Percentiles rank a stretch among this genome's conserved stretches.
Conservation (phyloP, 2,113 vertebrate species). For the Microcebus tavaratra region DNA sequence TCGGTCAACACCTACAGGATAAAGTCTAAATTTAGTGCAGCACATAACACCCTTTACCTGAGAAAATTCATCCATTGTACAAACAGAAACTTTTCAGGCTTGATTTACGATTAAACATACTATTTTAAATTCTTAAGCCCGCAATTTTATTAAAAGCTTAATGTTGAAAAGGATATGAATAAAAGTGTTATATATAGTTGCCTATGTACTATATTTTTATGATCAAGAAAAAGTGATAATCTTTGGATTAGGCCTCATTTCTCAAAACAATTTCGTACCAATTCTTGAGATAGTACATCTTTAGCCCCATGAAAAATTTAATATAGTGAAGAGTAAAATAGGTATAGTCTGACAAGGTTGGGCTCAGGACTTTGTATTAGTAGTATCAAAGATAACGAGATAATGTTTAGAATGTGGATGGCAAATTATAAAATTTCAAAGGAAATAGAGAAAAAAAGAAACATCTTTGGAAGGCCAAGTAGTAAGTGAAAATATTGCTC, state of each 20-base stretch:
- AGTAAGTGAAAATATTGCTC: neutral
- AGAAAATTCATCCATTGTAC: neutral
- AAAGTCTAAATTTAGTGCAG: neutral
- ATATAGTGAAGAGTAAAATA: neutral
- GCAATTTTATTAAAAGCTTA: neutral
- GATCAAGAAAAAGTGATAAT: neutral
- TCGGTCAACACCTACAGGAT: neutral
- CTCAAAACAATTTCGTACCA: neutral
- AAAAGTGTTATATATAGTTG: neutral
- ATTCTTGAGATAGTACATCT: neutral
- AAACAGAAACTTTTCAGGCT: neutral
- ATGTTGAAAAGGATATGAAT: neutral
- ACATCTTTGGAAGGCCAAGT: neutral
- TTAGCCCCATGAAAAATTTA: neutral
- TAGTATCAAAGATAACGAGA: neutral
- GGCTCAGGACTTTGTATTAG: neutral
- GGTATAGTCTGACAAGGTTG: neutral
- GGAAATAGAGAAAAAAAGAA: neutral
- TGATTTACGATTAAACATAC: neutral
- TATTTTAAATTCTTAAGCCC: conserved; percentile 11
- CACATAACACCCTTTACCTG: neutral
- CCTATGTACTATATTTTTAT: neutral
- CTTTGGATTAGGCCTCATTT: neutral
- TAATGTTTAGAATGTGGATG: neutral
- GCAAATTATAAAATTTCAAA: conserved; percentile 2